phyloP scores from a whole-genome alignment of 2,888 invertebrate genomes.

The Oligia latruncula region DNA sequence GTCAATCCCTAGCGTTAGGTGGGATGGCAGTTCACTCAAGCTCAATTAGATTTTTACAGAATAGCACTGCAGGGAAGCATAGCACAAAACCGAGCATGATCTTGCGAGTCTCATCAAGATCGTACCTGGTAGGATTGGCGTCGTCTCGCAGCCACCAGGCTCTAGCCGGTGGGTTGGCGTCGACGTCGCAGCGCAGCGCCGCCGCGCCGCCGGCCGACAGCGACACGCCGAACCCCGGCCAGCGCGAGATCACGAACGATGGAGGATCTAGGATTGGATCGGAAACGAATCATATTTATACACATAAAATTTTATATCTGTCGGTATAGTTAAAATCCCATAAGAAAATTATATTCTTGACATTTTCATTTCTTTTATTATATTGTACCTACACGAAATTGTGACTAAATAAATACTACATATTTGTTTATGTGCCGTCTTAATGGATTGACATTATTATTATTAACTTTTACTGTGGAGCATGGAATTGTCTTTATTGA shows the following conservation, averaged over 20 bases:
- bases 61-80: not conserved
- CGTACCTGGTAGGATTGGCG: constrained; percentile 88
- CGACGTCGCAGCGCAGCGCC: constrained; percentile 97
- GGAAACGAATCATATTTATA: not conserved
- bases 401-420: too few species aligned
- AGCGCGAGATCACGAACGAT: constrained; percentile 97
- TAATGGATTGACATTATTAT: too few species aligned
- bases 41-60: not conserved
- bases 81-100: not conserved
- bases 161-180: constrained; percentile 96
- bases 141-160: constrained; percentile 95
- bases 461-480: too few species aligned
- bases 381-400: too few species aligned
- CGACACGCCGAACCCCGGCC: constrained; percentile 97
- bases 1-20: too few species aligned
- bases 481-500: too few species aligned
- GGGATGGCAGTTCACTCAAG: not conserved
- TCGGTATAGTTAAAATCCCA: not conserved
- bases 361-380: too few species aligned
- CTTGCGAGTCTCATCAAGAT: not conserved
- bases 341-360: too few species aligned
- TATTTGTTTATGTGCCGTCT: too few species aligned
- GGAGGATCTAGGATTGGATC: constrained; percentile 93
- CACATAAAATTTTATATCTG: not conserved
- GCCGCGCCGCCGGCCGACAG: constrained; percentile 96